Conservation (phyloP, 2,888 invertebrate genomes). For the Piscicola geometra region DNA sequence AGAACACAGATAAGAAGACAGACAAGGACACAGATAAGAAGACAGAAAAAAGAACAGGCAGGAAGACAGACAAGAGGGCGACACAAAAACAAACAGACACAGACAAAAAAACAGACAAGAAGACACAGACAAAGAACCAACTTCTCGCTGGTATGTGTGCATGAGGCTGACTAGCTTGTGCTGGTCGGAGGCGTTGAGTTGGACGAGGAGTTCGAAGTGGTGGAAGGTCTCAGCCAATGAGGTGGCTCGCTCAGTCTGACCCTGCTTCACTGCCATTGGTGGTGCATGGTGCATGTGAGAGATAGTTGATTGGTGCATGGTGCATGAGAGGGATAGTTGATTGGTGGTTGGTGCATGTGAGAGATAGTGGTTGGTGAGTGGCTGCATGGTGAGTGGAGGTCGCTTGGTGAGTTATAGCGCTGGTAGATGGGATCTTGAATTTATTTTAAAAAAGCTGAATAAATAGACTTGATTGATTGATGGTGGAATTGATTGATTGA, state of each 20-base stretch:
- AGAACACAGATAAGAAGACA: too few relatives aligned
- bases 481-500: too few relatives aligned
- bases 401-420: too few relatives aligned
- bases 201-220: slow-evolving; percentile 75
- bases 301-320: neutral
- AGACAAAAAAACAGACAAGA: neutral
- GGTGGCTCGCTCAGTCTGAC: slow-evolving; percentile 74
- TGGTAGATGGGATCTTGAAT: too few relatives aligned
- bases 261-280: slow-evolving; percentile 66
- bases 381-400: slow-evolving; percentile 1
- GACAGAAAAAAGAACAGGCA: neutral
- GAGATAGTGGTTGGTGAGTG: neutral
- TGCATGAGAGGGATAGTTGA: neutral
- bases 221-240: slow-evolving; percentile 82
- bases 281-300: too few relatives aligned
- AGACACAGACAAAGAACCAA: slow-evolving; percentile 38
- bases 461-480: too few relatives aligned
- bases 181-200: slow-evolving; percentile 75
- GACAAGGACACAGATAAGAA: too few relatives aligned
- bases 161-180: slow-evolving; percentile 69
- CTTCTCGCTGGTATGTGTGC: slow-evolving; percentile 65
- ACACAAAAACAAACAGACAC: neutral
- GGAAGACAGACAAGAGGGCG: neutral
- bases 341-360: neutral
- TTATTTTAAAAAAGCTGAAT: too few relatives aligned